phyloP scores from a whole-genome alignment of 2,113 vertebrate species.

The Noctilio leporinus region DNA sequence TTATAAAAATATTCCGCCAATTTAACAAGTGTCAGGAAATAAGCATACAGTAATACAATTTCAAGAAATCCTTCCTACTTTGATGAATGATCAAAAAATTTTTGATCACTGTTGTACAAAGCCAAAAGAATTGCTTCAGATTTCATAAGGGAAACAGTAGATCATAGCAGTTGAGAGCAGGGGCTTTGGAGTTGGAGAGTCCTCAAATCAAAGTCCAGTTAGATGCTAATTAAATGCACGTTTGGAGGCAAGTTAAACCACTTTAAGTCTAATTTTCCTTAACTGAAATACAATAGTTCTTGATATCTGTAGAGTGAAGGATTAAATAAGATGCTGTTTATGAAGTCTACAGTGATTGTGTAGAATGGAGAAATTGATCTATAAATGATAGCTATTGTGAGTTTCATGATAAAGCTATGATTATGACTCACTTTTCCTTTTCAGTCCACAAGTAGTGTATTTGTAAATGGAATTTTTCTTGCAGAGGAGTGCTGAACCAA shows the following conservation, averaged over 20 bases:
- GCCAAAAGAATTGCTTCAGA: neutral
- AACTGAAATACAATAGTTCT: neutral
- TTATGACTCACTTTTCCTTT: neutral
- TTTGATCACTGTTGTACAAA: neutral
- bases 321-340: neutral
- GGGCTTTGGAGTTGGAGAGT: neutral
- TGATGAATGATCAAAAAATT: neutral
- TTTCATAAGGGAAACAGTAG: neutral
- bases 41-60: neutral
- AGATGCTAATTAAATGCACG: neutral
- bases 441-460: neutral
- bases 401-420: neutral
- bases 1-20: neutral
- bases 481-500: neutral
- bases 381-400: neutral
- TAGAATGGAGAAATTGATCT: neutral
- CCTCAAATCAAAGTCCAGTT: neutral
- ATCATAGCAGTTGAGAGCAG: neutral
- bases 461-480: neutral
- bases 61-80: neutral
- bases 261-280: neutral
- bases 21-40: neutral
- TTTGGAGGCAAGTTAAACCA: neutral
- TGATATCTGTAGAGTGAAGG: neutral
- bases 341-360: neutral